Evolutionary conservation across 2,888 invertebrate species (phyloP).

Genomic region (Drosophila dives): DNA sequence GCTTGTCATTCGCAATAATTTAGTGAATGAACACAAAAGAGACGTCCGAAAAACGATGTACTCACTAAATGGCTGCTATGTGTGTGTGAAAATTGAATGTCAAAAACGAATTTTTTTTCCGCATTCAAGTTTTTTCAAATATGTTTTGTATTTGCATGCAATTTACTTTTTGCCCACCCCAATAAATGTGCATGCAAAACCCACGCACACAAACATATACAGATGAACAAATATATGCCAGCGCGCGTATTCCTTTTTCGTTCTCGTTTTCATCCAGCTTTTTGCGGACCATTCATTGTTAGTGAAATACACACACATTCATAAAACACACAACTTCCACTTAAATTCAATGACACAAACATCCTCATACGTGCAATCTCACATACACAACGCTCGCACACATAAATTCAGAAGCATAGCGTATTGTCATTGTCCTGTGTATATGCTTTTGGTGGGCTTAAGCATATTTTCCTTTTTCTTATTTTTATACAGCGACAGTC

Average conservation of each 20-base stretch:
- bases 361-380: background rate
- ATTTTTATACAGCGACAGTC: conserved; percentile 27
- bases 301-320: conserved; percentile 32
- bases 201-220: conserved; percentile 22
- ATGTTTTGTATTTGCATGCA: background rate
- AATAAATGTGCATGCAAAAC: conserved; percentile 25
- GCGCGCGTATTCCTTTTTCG: conserved; percentile 66
- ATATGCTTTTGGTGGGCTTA: conserved; percentile 12
- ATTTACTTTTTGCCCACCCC: conserved; percentile 21
- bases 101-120: conserved; percentile 23
- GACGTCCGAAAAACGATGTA: conserved; percentile 67
- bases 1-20: conserved; percentile 75
- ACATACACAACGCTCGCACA: background rate
- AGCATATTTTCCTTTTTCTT: conserved; percentile 20
- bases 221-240: conserved; percentile 32
- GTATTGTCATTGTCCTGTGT: conserved; percentile 55
- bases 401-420: conserved; percentile 12
- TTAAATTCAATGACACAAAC: conserved; percentile 11
- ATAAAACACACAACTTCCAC: conserved; percentile 1
- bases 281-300: conserved; percentile 50
- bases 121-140: background rate
- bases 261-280: conserved; percentile 45
- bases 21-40: conserved; percentile 74
- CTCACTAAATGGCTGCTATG: conserved; percentile 44
- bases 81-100: conserved; percentile 54